A percentile compares a stretch with the other conserved stretches of the same genome.
Evolutionary conservation across 2,113 vertebrate species (phyloP).

Genomic region (Nymphicus hollandicus): DNA sequence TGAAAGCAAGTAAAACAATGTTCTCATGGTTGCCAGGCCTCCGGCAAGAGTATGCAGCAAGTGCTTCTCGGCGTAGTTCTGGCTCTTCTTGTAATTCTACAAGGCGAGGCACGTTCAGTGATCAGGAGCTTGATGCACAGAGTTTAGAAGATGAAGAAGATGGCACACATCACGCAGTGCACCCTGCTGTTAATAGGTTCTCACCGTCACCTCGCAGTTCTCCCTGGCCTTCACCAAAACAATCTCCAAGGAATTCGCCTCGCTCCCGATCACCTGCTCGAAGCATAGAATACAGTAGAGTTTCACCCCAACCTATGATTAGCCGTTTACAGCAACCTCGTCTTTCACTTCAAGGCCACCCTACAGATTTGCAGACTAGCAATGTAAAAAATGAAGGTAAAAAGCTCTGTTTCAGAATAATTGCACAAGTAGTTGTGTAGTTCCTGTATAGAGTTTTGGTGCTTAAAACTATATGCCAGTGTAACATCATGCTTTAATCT

Average conservation of each 20-base stretch:
- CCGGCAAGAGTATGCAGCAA: slow-evolving; percentile 94
- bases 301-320: slow-evolving; percentile 91
- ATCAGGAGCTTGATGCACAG: slow-evolving; percentile 95
- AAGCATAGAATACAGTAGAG: slow-evolving; percentile 88
- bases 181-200: slow-evolving; percentile 87
- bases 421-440: background rate
- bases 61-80: slow-evolving; percentile 92
- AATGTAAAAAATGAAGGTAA: slow-evolving; percentile 96
- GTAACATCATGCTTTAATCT: background rate
- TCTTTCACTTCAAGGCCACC: slow-evolving; percentile 92
- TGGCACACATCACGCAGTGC: slow-evolving; percentile 82
- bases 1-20: background rate
- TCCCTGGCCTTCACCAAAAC: slow-evolving; percentile 89
- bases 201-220: slow-evolving; percentile 94
- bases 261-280: slow-evolving; percentile 93
- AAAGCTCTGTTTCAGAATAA: background rate
- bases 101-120: slow-evolving; percentile 91
- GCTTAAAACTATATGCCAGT: background rate
- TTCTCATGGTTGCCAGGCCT: slow-evolving; percentile 79
- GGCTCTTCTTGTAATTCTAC: slow-evolving; percentile 96
- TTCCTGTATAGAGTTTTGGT: background rate
- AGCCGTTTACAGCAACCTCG: slow-evolving; percentile 96
- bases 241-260: slow-evolving; percentile 89
- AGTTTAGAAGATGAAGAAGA: slow-evolving; percentile 98
- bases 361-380: slow-evolving; percentile 87